phyloP scores from a whole-genome alignment of 2,888 invertebrate genomes.

The Zele albiditarsus region DNA sequence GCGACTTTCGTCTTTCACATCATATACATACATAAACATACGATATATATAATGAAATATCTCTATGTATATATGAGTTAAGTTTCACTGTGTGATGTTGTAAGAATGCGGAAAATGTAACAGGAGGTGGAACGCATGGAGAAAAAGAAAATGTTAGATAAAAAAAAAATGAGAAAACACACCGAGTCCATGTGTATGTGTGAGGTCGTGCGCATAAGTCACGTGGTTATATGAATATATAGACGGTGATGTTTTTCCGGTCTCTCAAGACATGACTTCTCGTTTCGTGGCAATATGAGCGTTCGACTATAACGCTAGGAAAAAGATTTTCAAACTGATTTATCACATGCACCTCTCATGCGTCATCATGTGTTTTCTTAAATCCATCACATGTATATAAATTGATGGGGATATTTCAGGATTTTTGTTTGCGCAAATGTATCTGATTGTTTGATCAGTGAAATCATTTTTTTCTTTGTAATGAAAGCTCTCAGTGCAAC shows the following conservation, averaged over 20 bases:
- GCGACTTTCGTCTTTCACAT: conserved; percentile 29
- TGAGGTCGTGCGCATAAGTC: conserved; percentile 32
- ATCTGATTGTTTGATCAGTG: not conserved
- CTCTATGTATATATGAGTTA: not conserved
- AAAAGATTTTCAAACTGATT: not conserved
- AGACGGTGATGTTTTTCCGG: conserved; percentile 38
- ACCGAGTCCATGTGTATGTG: conserved; percentile 11
- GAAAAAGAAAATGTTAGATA: not conserved
- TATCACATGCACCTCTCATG: not conserved
- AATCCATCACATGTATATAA: not conserved
- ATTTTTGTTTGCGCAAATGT: not conserved
- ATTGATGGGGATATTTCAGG: not conserved
- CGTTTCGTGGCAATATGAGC: not conserved
- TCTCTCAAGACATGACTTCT: conserved; percentile 12
- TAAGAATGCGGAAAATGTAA: not conserved
- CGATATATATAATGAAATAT: not conserved
- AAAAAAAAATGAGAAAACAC: conserved; percentile 12
- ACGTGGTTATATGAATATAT: conserved; percentile 19
- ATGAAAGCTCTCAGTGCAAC: too few species aligned
- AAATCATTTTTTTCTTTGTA: too few species aligned
- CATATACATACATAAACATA: not conserved
- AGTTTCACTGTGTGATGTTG: not conserved
- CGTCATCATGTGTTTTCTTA: not conserved
- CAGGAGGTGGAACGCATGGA: not conserved
- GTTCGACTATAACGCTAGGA: not conserved